Evolutionary conservation across 2,113 vertebrate genomes (phyloP).

Genomic region (Poeciliopsis prolifica): DNA sequence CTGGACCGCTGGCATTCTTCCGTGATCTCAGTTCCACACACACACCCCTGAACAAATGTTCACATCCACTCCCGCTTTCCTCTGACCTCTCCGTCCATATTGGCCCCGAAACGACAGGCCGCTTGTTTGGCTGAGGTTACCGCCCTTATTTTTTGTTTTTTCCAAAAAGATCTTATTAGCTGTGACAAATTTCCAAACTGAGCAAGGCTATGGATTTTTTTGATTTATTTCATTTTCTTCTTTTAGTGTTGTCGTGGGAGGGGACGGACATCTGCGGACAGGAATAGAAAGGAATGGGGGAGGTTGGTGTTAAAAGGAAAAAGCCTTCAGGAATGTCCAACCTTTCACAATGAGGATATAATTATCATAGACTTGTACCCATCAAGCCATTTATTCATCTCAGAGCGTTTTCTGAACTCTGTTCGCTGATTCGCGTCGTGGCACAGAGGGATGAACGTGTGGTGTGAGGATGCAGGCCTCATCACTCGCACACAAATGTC

Average conservation of each 20-base stretch:
- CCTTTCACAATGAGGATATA: neutral
- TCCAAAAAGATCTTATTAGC: conserved; percentile 3
- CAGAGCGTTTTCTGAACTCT: too few relatives aligned
- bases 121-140: neutral
- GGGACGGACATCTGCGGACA: conserved; percentile 15
- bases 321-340: conserved; percentile 4
- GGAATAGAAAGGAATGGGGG: conserved; percentile 59
- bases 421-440: too few relatives aligned
- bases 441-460: neutral
- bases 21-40: conserved; percentile 57
- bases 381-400: neutral
- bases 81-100: neutral
- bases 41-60: conserved; percentile 67
- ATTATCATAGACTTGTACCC: neutral
- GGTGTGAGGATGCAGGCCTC: too few relatives aligned
- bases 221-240: neutral
- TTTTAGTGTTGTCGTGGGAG: neutral
- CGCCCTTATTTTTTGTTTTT: neutral
- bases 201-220: neutral
- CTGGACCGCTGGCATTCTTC: conserved; percentile 62
- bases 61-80: conserved; percentile 30
- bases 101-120: neutral
- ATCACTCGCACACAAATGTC: too few relatives aligned
- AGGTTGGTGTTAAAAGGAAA: conserved; percentile 5
- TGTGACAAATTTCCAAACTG: conserved; percentile 8